Evolutionary conservation across 2,113 vertebrate genomes (phyloP).

Genomic region (Felis chaus): DNA sequence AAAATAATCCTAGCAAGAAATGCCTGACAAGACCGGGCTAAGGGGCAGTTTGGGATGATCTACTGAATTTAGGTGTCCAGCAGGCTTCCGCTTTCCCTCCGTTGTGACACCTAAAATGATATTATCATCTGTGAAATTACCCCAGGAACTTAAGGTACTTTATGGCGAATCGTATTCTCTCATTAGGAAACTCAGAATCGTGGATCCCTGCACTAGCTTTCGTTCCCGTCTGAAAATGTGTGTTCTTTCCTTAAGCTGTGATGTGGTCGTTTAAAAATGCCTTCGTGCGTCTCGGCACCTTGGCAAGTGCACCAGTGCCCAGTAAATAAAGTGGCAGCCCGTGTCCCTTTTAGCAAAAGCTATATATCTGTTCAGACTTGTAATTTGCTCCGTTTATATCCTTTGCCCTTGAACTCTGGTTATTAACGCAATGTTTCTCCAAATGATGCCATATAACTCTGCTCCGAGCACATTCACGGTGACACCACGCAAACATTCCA

Average conservation of each 20-base stretch:
- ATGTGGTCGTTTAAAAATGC: slow-evolving; percentile 76
- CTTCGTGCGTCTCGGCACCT: slow-evolving; percentile 77
- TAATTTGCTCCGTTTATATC: slow-evolving; percentile 92
- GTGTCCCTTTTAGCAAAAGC: slow-evolving; percentile 90
- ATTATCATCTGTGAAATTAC: slow-evolving; percentile 85
- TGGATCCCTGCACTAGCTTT: neutral
- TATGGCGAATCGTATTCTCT: neutral
- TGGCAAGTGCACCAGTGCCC: slow-evolving; percentile 82
- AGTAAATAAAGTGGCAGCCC: slow-evolving; percentile 91
- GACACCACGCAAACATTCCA: slow-evolving; percentile 83
- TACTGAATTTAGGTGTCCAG: slow-evolving; percentile 80
- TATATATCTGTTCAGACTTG: slow-evolving; percentile 91
- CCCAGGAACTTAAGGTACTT: slow-evolving; percentile 31
- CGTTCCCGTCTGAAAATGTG: slow-evolving; percentile 56
- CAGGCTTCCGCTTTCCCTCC: slow-evolving; percentile 76
- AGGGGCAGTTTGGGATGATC: slow-evolving; percentile 78
- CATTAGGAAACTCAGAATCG: slow-evolving; percentile 61
- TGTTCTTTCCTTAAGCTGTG: slow-evolving; percentile 71
- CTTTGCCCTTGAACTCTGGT: slow-evolving; percentile 94
- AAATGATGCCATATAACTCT: slow-evolving; percentile 91
- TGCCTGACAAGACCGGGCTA: slow-evolving; percentile 35
- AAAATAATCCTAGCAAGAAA: neutral
- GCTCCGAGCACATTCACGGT: slow-evolving; percentile 85
- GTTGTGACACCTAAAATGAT: slow-evolving; percentile 80
- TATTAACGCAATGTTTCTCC: slow-evolving; percentile 92